These are phyloP conservation scores for Sarcophaga peregrina DNA, from an alignment of 1,140 invertebrate genomes.

Conservation along the genomic window DNA sequence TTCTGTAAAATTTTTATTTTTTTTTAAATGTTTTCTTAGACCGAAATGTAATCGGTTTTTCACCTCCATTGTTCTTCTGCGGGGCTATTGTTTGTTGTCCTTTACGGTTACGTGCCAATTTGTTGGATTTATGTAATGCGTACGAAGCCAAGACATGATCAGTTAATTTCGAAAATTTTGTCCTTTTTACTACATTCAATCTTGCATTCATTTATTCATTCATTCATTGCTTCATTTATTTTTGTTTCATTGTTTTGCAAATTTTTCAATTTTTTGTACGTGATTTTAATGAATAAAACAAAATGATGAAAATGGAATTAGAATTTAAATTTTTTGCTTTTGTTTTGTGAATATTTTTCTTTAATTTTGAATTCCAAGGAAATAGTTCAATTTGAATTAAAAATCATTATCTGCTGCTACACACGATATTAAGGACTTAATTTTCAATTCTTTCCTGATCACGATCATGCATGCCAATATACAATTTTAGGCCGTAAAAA, in stretches of 20 bases:
- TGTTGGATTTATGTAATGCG: slow-evolving; percentile 33
- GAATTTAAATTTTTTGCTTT: neutral
- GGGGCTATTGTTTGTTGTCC: neutral
- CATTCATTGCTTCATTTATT: too few relatives aligned
- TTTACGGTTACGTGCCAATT: slow-evolving; percentile 8
- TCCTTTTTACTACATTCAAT: neutral
- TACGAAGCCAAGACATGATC: slow-evolving; percentile 12
- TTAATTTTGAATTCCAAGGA: neutral
- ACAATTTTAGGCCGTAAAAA: too few relatives aligned
- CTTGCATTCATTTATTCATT: neutral
- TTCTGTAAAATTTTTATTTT: neutral
- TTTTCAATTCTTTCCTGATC: too few relatives aligned
- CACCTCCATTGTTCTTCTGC: neutral
- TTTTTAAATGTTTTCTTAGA: neutral
- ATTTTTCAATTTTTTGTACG: neutral
- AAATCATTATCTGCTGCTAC: too few relatives aligned
- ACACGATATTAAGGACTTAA: too few relatives aligned
- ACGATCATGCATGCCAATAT: too few relatives aligned
- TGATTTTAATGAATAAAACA: neutral
- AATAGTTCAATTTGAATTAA: too few relatives aligned
- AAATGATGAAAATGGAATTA: neutral
- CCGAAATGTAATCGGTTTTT: neutral
- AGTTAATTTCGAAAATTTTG: slow-evolving; percentile 28
- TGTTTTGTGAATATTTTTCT: too few relatives aligned
- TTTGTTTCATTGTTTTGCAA: slow-evolving; percentile 1